Evolutionary conservation across 2,888 invertebrate species (phyloP), one percentile per base, ranked within the genome.

Genomic region (Eretmocerus hayati): DNA sequence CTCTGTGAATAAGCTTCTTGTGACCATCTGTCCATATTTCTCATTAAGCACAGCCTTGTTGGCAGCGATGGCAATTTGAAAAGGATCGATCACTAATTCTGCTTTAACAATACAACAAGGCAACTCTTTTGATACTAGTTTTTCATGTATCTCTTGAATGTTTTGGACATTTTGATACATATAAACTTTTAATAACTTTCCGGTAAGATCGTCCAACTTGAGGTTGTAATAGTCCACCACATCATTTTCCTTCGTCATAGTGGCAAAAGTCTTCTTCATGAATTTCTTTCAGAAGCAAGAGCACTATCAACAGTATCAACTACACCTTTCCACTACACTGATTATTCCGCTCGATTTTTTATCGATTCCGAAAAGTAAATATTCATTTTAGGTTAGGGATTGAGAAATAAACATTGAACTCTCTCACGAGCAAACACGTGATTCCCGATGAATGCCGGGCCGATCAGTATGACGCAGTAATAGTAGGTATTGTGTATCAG

Each of bases 81-180:
- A 78, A 3, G 81, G 77, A 62, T 84, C 79, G 33, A 77, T 54
- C 52, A 86, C 75, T 45, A 83, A 63, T 46, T 65, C 67, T 2
- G 83, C 78, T 62, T 83, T 84, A 26, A 84, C 70, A 3, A 81
- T 70, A 41, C 80, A 77, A 63, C 84, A 85, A 47, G 75, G 69
- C 65, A 85, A 72, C 15, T 69, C 59, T 21, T 81, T 81, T 15
- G 65, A 69, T n/a, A 80, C 63, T 2, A 84, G 63, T 57, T 78
- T 77, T 53, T 73, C 69, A 54, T 75, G 72, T 35, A 85, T 68
- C 46, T 76, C 72, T 46, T 72, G 66, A 1, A 76, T 69, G 62
- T 85, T 85, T 59, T 74, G 63, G 1, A 85, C 80, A 41, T 52
- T 43, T 30, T 46, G n/a, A 56, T 76, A 81, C 2, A 83, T 64